Conservation (phyloP, 2,797 vertebrate genomes). For the Periophthalmus magnuspinnatus region DNA sequence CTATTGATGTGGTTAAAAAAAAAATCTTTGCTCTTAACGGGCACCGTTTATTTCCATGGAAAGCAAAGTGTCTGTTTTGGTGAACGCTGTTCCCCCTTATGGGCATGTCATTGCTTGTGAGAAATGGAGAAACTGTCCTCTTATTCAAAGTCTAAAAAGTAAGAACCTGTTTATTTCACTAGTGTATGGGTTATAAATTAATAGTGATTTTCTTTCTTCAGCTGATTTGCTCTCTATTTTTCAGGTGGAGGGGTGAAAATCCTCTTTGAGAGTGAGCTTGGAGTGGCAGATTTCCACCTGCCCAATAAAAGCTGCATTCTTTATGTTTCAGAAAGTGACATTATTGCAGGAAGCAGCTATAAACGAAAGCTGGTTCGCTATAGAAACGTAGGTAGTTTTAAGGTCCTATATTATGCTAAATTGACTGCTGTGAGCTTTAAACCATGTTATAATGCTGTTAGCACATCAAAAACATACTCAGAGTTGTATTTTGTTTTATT, state of each 20-base stretch:
- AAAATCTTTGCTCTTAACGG: not conserved
- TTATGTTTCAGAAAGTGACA: slow-evolving; percentile 87
- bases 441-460: no score
- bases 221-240: not conserved
- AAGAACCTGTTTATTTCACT: not conserved
- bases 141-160: slow-evolving; percentile 70
- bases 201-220: not conserved
- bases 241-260: slow-evolving; percentile 79
- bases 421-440: no score
- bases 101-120: slow-evolving; percentile 67
- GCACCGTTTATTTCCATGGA: slow-evolving; percentile 46
- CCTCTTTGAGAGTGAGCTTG: slow-evolving; percentile 82
- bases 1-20: not conserved
- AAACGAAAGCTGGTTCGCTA: slow-evolving; percentile 86
- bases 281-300: slow-evolving; percentile 86
- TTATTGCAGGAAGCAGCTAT: slow-evolving; percentile 84
- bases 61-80: slow-evolving; percentile 25
- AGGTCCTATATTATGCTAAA: no score
- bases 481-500: no score
- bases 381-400: slow-evolving; percentile 83
- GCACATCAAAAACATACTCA: no score
- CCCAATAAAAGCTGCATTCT: slow-evolving; percentile 83
- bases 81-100: slow-evolving; percentile 59
- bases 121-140: slow-evolving; percentile 68
- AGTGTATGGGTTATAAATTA: not conserved